phyloP scores from a whole-genome alignment of 2,113 vertebrate genomes.

The Cynopterus brachyotis region DNA sequence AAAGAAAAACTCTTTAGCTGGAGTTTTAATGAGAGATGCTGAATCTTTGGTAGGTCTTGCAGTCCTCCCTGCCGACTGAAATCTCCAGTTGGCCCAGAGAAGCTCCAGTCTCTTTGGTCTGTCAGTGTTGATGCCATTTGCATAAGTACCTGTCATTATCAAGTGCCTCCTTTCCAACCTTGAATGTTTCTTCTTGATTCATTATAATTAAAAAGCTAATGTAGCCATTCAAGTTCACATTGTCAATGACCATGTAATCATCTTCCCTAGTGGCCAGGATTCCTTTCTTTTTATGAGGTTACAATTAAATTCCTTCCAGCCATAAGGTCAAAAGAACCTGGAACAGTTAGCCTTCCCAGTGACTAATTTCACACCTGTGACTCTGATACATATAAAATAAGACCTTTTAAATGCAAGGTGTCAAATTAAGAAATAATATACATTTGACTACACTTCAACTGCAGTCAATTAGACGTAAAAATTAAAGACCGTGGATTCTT shows the following conservation, averaged over 20 bases:
- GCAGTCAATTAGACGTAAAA: slow-evolving; percentile 73
- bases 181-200: slow-evolving; percentile 63
- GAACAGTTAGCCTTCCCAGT: slow-evolving; percentile 59
- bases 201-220: slow-evolving; percentile 73
- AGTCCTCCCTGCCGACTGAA: neutral
- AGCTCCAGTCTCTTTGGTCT: neutral
- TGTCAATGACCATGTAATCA: slow-evolving; percentile 77
- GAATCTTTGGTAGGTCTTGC: neutral
- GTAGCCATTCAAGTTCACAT: slow-evolving; percentile 73
- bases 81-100: neutral
- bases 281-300: slow-evolving; percentile 60
- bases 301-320: slow-evolving; percentile 75
- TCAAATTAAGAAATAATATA: slow-evolving; percentile 77
- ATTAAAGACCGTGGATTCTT: slow-evolving; percentile 69
- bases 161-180: slow-evolving; percentile 67
- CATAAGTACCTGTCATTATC: slow-evolving; percentile 67
- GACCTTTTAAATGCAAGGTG: slow-evolving; percentile 68
- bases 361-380: slow-evolving; percentile 74
- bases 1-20: neutral
- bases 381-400: slow-evolving; percentile 67
- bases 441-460: slow-evolving; percentile 68
- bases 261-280: slow-evolving; percentile 63
- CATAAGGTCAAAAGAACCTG: slow-evolving; percentile 75
- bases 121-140: slow-evolving; percentile 1
- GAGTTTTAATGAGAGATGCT: neutral